A percentile compares a stretch with the other conserved stretches of the same genome.
Conservation (phyloP, 2,888 invertebrate species). For the Drosophila picticornis region DNA sequence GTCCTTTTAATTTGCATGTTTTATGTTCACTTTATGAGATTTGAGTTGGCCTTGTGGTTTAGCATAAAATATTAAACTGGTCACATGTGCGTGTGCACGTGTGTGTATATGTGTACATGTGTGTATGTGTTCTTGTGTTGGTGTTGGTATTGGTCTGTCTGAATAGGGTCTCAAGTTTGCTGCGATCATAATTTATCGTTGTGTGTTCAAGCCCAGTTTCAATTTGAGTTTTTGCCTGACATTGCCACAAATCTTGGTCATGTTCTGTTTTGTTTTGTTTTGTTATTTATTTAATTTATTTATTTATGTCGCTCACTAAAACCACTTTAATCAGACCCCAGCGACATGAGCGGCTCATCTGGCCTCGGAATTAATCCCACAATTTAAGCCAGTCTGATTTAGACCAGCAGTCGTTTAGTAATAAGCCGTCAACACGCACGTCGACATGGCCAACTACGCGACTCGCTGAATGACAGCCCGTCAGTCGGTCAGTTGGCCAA, state of each 20-base stretch:
- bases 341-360: conserved; percentile 57
- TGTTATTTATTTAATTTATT: conserved; percentile 73
- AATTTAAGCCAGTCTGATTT: conserved; percentile 46
- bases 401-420: conserved; percentile 32
- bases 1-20: conserved; percentile 82
- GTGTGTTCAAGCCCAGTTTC: conserved; percentile 55
- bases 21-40: conserved; percentile 82
- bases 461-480: conserved; percentile 59
- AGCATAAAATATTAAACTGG: conserved; percentile 79
- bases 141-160: conserved; percentile 8
- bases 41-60: conserved; percentile 74
- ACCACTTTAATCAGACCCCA: conserved; percentile 71
- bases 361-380: conserved; percentile 56
- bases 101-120: conserved; percentile 4
- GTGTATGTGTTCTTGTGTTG: conserved; percentile 4
- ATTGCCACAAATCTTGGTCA: conserved; percentile 53
- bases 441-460: conserved; percentile 39
- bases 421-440: conserved; percentile 61
- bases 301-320: conserved; percentile 74
- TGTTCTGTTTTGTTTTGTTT: conserved; percentile 36
- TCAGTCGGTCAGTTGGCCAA: conserved; percentile 44
- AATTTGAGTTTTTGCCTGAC: conserved; percentile 70
- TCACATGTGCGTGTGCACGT: conserved; percentile 53
- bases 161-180: conserved; percentile 61
- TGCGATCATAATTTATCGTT: conserved; percentile 76